Base-by-base conservation (phyloP, 2,888 invertebrate genomes). In the Phrixothrix hirtus region DNA sequence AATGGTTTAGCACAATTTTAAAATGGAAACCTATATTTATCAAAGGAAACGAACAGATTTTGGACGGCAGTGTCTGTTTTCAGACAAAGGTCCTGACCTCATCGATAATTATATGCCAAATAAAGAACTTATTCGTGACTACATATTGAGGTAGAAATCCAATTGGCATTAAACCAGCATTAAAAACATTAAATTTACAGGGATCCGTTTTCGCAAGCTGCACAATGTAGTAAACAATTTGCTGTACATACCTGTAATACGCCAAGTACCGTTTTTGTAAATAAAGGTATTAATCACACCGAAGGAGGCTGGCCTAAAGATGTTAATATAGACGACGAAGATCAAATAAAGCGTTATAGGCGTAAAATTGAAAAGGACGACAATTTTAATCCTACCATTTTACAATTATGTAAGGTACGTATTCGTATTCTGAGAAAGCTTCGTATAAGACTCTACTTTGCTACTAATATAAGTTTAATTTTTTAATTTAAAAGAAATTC, bases 231-330 rank as follows among this genome's bases (percentile, higher is more conserved):
- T 1, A 79, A 80, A 2, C 65, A 75, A 37, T 73, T 75, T 75
- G 84, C 86, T 1, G 81, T 82, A 63, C 85, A 87, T 71, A 83
- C 84, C 78, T 80, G 86, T 26, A 84, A 83, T 68, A 83, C 83
- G 15, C 80, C 79, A 61, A 79, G 88, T 68, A 86, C 86, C 21
- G 86, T 87, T 70, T 88, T 84, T 66, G 83, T 86, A 50, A 83
- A 83, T 65, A 83, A 84, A 13, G 89, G 90, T 0, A 83, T 94
- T 62, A 88, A 88, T 65, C 96, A 97, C 70, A 81, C 86, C 10
- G 96, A 96, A 78, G 96, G 96, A 14, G 96, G 96, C 9, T 97
- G 96, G 96, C 95, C 95, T 0, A 94, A 91, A 76, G 96, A 97
- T 71, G 85, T 97, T 29, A 94, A 94, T 72, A 83, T 85, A 71